Conservation (phyloP, 2,888 invertebrate species). For the Eumerus sabulonum region DNA sequence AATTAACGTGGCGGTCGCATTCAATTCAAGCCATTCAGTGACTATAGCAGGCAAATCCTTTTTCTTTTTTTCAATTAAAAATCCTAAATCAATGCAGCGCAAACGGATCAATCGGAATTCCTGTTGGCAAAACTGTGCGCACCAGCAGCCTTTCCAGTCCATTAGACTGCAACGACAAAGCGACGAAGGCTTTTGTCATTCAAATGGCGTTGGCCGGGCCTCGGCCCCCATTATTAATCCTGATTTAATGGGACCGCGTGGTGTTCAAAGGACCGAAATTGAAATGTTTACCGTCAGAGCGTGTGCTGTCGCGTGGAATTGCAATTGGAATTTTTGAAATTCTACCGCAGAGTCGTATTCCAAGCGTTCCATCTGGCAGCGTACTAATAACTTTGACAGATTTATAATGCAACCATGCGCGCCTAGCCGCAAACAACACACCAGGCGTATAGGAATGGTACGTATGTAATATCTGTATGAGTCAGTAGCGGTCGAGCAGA, state of each 20-base stretch:
- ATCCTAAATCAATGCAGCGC: constrained; percentile 56
- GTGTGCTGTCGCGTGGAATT: constrained; percentile 4
- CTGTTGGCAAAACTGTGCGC: constrained; percentile 45
- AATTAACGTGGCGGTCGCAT: constrained; percentile 24
- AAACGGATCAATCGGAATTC: constrained; percentile 54
- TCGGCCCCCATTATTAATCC: constrained; percentile 59
- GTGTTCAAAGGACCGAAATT: constrained; percentile 59
- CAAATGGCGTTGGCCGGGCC: constrained; percentile 55
- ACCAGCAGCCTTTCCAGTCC: constrained; percentile 38
- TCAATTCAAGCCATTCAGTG: constrained; percentile 36
- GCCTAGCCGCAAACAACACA: constrained; percentile 53
- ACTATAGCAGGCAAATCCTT: constrained; percentile 42
- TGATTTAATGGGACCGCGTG: constrained; percentile 51
- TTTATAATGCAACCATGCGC: constrained; percentile 59
- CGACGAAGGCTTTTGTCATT: constrained; percentile 65
- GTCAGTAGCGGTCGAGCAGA: neutral
- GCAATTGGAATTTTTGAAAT: constrained; percentile 56
- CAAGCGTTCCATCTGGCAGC: constrained; percentile 38
- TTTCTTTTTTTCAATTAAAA: constrained; percentile 61
- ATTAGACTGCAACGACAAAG: constrained; percentile 48
- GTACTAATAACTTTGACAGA: constrained; percentile 63
- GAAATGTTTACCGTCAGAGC: constrained; percentile 46
- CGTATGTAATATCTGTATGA: too few relatives aligned
- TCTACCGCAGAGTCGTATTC: constrained; percentile 31
- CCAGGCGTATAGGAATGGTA: too few relatives aligned